A percentile compares a stretch with the other conserved stretches of the same genome.
phyloP scores from a whole-genome alignment of 2,113 vertebrate genomes.

The Plecotus auritus region DNA sequence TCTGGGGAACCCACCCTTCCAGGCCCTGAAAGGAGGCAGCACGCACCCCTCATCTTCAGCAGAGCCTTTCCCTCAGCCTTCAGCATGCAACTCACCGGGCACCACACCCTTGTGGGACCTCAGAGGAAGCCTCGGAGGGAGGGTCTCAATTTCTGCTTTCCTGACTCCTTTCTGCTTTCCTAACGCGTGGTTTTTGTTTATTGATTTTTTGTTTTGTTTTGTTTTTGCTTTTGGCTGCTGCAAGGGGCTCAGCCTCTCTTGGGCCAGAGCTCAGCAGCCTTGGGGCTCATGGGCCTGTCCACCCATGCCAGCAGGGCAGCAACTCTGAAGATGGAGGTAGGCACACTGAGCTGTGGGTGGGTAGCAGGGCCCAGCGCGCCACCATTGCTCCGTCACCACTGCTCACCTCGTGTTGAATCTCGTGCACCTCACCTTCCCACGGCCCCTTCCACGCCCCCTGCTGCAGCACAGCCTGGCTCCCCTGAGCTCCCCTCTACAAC shows the following conservation, averaged over 20 bases:
- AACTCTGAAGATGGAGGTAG: not conserved
- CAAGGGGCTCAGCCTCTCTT: not conserved
- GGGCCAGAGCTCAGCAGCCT: not conserved
- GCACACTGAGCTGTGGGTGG: not conserved
- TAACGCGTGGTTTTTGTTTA: not conserved
- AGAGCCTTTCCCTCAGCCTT: not conserved
- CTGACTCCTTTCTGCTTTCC: not conserved
- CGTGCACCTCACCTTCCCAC: not conserved
- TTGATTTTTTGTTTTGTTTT: no score
- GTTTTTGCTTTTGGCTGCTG: not conserved
- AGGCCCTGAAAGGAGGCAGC: not conserved
- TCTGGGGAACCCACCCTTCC: not conserved
- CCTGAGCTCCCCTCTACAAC: accelerated
- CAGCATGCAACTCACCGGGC: not conserved
- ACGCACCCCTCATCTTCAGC: not conserved
- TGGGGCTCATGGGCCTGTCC: not conserved
- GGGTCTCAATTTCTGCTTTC: not conserved
- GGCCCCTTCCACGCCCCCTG: not conserved
- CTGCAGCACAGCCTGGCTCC: no score
- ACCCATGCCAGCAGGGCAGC: accelerated
- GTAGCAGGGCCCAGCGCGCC: accelerated
- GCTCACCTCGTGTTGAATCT: not conserved
- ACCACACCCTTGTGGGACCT: not conserved
- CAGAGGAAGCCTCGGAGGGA: not conserved
- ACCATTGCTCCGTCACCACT: not conserved